These are phyloP conservation scores for Zygothrica quintamaculata DNA, from an alignment of 2,888 invertebrate species.

Conservation along the genomic window DNA sequence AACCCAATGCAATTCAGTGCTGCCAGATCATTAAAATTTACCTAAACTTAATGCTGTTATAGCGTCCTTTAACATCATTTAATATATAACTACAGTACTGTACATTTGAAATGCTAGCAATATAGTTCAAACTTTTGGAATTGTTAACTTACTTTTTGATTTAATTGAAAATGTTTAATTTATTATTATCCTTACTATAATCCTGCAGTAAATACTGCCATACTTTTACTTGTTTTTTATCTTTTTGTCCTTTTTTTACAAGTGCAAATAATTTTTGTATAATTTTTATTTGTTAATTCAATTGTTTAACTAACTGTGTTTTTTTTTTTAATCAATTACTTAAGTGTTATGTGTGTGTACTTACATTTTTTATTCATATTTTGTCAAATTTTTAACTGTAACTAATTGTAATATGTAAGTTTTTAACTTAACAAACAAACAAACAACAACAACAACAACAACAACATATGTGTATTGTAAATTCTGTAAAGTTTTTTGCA, in stretches of 20 bases:
- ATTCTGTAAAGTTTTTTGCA: slow-evolving; percentile 82
- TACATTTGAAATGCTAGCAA: slow-evolving; percentile 50
- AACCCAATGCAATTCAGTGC: not conserved
- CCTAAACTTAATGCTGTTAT: not conserved
- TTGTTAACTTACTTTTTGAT: slow-evolving; percentile 1
- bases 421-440: slow-evolving; percentile 32
- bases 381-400: slow-evolving; percentile 55
- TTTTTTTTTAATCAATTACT: slow-evolving; percentile 25
- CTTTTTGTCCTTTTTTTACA: slow-evolving; percentile 10
- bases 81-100: slow-evolving; percentile 9
- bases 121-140: not conserved
- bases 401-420: slow-evolving; percentile 62
- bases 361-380: slow-evolving; percentile 21
- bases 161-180: not conserved
- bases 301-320: slow-evolving; percentile 46
- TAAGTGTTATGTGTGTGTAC: slow-evolving; percentile 53
- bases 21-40: not conserved
- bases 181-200: slow-evolving; percentile 23
- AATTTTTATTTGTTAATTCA: slow-evolving; percentile 35
- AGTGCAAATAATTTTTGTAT: slow-evolving; percentile 28
- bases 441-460: slow-evolving; percentile 46
- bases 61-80: too few species aligned
- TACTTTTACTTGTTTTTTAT: not conserved
- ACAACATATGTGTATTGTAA: slow-evolving; percentile 56
- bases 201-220: slow-evolving; percentile 5